Evolutionary conservation across 2,888 invertebrate species (phyloP).

Genomic region (Hirtodrosophila histrioides): DNA sequence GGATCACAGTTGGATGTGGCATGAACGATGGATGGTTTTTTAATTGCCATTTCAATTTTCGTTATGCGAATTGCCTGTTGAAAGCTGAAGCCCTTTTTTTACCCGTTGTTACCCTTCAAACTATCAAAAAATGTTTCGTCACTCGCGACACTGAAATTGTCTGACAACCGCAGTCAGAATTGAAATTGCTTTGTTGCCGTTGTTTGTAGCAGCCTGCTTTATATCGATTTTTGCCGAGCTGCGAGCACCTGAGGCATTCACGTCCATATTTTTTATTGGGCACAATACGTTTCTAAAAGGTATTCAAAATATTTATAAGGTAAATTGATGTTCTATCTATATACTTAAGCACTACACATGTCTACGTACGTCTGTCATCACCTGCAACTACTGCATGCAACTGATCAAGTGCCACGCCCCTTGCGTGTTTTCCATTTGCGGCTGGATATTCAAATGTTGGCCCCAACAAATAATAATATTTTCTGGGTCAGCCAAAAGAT

Average conservation of each 20-base stretch:
- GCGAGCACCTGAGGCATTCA: not conserved
- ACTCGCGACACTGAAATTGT: slow-evolving; percentile 59
- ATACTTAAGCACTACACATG: slow-evolving; percentile 14
- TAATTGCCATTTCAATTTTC: slow-evolving; percentile 79
- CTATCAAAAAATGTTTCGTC: slow-evolving; percentile 59
- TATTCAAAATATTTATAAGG: too few relatives aligned
- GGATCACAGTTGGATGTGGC: slow-evolving; percentile 59
- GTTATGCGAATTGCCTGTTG: slow-evolving; percentile 65
- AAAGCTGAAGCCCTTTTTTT: slow-evolving; percentile 35
- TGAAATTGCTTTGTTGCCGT: slow-evolving; percentile 64
- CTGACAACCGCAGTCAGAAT: slow-evolving; percentile 75
- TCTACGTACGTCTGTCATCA: slow-evolving; percentile 14
- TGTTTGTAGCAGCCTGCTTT: slow-evolving; percentile 42
- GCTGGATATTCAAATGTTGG: too few relatives aligned
- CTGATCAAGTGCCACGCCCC: slow-evolving; percentile 31
- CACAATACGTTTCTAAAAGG: not conserved
- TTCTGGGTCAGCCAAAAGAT: too few relatives aligned
- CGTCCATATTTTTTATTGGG: too few relatives aligned
- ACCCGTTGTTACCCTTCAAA: slow-evolving; percentile 31
- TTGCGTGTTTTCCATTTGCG: slow-evolving; percentile 48
- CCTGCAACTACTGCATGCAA: slow-evolving; percentile 23
- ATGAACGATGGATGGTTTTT: slow-evolving; percentile 76
- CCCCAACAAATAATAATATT: too few relatives aligned
- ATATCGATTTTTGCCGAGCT: slow-evolving; percentile 38
- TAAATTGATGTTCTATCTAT: slow-evolving; percentile 4